These are phyloP conservation scores for Natator depressus DNA, from an alignment of 2,113 vertebrate genomes.

Conservation along the genomic window DNA sequence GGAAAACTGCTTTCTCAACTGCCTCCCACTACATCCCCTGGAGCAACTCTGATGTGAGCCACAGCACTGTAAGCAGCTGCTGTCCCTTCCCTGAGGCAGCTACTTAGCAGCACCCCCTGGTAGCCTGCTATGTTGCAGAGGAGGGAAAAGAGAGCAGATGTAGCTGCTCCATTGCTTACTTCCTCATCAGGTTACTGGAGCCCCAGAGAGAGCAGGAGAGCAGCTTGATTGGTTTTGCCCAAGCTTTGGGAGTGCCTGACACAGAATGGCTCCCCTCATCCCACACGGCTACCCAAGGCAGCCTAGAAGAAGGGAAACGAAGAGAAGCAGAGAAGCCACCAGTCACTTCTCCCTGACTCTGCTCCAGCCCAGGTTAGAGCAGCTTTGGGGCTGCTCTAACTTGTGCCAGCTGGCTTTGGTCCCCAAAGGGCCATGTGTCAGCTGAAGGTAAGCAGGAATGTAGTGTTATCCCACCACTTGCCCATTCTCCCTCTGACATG, in stretches of 20 bases:
- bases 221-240: not conserved
- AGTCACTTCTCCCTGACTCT: rapidly evolving
- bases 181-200: not conserved
- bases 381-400: not conserved
- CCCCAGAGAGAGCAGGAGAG: not conserved
- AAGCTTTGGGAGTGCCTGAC: not conserved
- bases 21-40: not conserved
- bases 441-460: not conserved
- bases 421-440: not conserved
- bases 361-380: not conserved
- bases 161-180: not conserved
- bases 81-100: not conserved
- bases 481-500: not conserved
- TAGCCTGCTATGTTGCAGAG: not conserved
- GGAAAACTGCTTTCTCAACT: not conserved
- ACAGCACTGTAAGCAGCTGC: not conserved
- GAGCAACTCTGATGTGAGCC: not conserved
- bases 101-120: not conserved
- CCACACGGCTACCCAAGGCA: not conserved
- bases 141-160: not conserved
- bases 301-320: not conserved
- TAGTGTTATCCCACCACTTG: not conserved
- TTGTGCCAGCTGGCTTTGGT: not conserved
- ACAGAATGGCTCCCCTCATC: not conserved
- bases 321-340: rapidly evolving